Evolutionary conservation across 2,888 invertebrate genomes (phyloP).

Genomic region (Eupithecia tripunctaria): DNA sequence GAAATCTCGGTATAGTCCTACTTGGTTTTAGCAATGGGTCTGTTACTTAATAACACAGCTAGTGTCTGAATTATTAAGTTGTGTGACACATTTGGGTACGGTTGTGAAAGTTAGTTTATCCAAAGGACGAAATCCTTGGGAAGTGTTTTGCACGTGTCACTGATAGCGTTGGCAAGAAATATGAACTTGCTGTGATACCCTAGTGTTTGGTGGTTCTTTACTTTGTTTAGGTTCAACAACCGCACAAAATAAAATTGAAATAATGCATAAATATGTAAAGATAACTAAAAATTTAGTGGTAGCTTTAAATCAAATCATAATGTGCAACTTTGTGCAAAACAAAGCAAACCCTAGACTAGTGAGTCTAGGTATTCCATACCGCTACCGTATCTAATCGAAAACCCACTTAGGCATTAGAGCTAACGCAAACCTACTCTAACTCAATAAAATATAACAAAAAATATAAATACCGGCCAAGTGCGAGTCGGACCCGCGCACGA

Average conservation of each 20-base stretch:
- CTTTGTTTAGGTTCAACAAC: background rate
- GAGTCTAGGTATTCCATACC: background rate
- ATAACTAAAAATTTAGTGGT: too few relatives aligned
- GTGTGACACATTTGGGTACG: constrained; percentile 42
- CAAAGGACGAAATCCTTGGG: constrained; percentile 12
- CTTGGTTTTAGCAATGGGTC: constrained; percentile 35
- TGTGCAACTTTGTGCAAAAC: background rate
- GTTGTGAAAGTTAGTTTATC: constrained; percentile 30
- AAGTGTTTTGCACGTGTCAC: constrained; percentile 17
- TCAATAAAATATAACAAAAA: background rate
- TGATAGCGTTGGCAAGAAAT: constrained; percentile 2
- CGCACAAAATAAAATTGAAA: background rate
- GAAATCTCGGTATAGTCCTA: constrained; percentile 11
- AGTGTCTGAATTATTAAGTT: constrained; percentile 49
- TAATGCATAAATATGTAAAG: too few relatives aligned
- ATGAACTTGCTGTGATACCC: background rate
- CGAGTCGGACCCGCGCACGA: too few relatives aligned
- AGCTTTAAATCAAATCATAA: background rate
- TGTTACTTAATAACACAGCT: constrained; percentile 44
- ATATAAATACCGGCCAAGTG: too few relatives aligned
- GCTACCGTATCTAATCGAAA: background rate
- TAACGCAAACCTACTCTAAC: background rate
- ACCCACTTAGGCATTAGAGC: background rate
- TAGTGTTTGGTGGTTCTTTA: background rate
- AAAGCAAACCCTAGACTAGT: background rate